phyloP scores from a whole-genome alignment of 92 coral and sea anemone genomes.

The Bergia sp. region DNA sequence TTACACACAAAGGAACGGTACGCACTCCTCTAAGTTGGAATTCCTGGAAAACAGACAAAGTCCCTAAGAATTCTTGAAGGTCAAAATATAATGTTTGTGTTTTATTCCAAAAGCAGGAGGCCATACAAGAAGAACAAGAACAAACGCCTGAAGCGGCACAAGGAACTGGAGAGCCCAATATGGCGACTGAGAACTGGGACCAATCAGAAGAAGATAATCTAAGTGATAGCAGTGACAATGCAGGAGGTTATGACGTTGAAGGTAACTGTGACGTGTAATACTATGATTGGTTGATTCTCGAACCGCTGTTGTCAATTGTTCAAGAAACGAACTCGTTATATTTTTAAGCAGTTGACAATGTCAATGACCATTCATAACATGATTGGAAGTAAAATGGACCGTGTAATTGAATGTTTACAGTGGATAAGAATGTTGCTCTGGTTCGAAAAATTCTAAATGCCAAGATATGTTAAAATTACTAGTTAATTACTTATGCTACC shows the following conservation, averaged over 20 bases:
- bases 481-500: no score
- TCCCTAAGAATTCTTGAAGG: no score
- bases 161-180: background rate
- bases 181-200: background rate
- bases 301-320: background rate
- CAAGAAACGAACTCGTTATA: background rate
- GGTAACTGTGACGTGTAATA: background rate
- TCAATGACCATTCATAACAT: background rate
- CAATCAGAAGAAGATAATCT: background rate
- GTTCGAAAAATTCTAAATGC: no score
- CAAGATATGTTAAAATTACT: no score
- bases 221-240: background rate
- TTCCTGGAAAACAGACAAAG: no score
- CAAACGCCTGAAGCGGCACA: background rate
- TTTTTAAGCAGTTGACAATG: background rate
- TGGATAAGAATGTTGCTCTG: no score
- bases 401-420: no score
- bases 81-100: background rate
- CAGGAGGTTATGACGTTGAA: slow-evolving; percentile 10
- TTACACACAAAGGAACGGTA: no score
- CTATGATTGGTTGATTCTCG: background rate
- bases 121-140: background rate
- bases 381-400: no score
- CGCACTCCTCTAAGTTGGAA: no score
- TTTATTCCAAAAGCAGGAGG: background rate